Base-by-base conservation (phyloP, 2,888 invertebrate species). In the Morpho helenor region DNA sequence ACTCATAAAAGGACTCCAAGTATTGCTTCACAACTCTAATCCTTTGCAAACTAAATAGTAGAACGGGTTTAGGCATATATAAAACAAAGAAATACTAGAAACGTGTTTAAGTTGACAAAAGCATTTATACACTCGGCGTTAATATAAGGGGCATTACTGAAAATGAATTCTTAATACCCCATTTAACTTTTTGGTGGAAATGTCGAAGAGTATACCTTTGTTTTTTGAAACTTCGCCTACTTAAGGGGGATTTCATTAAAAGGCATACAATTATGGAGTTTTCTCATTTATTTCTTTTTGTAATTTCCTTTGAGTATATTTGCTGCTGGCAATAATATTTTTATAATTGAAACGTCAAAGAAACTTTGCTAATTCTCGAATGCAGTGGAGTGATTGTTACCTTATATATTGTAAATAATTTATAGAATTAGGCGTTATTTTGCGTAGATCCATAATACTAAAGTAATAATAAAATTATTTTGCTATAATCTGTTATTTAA, bases 171-270 rank as follows among this genome's bases (percentile, higher is more conserved):
- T 71, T 82, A 84, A 87, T 80, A 82, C 72, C 80, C 81, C 81
- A 85, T 87, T 85, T 80, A 87, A 87, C 87, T 87, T 87, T 80
- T 79, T 75, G 73, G 63, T 61, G 66, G 68, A 74, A 81, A 80
- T 80, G 74, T 73, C 72, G 69, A 72, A 74, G 74, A 71, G 76
- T 79, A 81, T 80, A 79, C 80, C 80, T 84, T 82, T 79, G 74
- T 83, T 80, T 68, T 63, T 70, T 69, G 31, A 78, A 86, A 84
- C 76, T 85, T 84, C 70, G 71, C 75, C 81, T 83, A 79, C 84
- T 84, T 82, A 77, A 76, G 74, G 61, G 66, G 69, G 73, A 79
- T 82, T 78, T 78, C 74, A 80, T 83, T 79, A 83, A 78, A 78
- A 71, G 71, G 69, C 67, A 59, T 71, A 65, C 72, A 75, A 73